These are phyloP conservation scores for Lateolabrax maculatus DNA, from an alignment of 2,797 vertebrate genomes.

Conservation along the genomic window DNA sequence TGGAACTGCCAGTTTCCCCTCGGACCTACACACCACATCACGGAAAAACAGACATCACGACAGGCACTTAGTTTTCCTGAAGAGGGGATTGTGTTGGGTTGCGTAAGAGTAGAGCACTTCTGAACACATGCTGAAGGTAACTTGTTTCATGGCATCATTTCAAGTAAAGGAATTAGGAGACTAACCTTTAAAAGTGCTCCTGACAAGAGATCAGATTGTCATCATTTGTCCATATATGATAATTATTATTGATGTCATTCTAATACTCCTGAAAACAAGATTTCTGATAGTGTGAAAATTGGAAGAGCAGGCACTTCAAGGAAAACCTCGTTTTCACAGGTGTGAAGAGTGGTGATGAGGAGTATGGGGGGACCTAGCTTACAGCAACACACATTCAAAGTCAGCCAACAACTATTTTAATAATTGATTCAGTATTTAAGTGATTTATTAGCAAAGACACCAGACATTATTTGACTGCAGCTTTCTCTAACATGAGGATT, in stretches of 20 bases:
- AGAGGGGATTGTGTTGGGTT: constrained; percentile 31
- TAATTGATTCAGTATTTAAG: neutral
- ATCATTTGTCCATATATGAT: neutral
- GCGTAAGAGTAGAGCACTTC: neutral
- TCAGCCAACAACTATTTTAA: neutral
- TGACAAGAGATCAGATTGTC: neutral
- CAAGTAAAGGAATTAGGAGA: neutral
- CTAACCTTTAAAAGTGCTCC: neutral
- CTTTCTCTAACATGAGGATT: neutral
- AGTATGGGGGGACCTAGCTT: too few species aligned
- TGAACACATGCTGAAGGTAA: constrained; percentile 7
- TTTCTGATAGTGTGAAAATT: neutral
- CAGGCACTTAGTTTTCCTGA: constrained; percentile 22
- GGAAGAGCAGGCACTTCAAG: neutral
- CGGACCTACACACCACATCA: constrained; percentile 32
- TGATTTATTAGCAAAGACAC: neutral
- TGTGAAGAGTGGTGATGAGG: neutral
- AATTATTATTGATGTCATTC: neutral
- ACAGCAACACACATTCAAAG: neutral
- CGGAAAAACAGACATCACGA: constrained; percentile 46
- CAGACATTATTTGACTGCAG: neutral
- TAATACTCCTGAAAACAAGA: neutral
- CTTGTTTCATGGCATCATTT: neutral
- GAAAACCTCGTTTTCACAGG: neutral
- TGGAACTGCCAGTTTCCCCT: constrained; percentile 18